Percentiles rank a stretch among this genome's conserved stretches.
Conservation (phyloP, 2,797 vertebrate species). For the Steatocranus sp. region DNA sequence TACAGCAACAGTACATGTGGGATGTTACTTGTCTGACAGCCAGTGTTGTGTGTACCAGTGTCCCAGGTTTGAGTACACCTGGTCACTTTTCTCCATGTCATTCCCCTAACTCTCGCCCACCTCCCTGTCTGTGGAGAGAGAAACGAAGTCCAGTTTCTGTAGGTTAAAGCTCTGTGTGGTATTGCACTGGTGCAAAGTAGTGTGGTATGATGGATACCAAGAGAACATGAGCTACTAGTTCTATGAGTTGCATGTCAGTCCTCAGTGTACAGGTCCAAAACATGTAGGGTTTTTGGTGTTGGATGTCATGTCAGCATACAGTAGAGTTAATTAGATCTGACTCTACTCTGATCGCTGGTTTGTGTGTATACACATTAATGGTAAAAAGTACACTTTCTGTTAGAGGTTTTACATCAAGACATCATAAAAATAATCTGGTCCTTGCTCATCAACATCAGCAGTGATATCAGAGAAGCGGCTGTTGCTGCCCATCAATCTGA, state of each 20-base stretch:
- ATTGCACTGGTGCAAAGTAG: no score
- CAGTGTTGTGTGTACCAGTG: accelerated
- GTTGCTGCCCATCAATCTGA: neutral
- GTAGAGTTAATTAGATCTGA: neutral
- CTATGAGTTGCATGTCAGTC: neutral
- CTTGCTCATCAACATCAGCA: neutral
- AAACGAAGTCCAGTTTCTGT: neutral
- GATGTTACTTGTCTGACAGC: neutral
- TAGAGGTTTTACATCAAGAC: neutral
- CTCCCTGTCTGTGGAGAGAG: neutral
- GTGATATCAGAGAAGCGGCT: neutral
- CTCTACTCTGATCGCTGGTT: neutral
- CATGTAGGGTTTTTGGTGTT: neutral
- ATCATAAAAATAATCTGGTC: neutral
- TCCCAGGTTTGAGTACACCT: neutral
- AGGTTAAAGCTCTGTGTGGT: neutral
- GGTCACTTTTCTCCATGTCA: neutral
- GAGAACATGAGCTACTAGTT: neutral
- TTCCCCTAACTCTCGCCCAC: accelerated
- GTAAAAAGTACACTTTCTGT: neutral
- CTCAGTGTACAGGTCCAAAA: neutral
- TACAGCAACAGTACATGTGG: neutral
- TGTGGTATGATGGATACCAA: neutral
- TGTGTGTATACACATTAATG: neutral
- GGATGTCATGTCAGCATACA: neutral